Base-by-base conservation (phyloP, 2,888 invertebrate genomes). In the Pelosia muscerda region DNA sequence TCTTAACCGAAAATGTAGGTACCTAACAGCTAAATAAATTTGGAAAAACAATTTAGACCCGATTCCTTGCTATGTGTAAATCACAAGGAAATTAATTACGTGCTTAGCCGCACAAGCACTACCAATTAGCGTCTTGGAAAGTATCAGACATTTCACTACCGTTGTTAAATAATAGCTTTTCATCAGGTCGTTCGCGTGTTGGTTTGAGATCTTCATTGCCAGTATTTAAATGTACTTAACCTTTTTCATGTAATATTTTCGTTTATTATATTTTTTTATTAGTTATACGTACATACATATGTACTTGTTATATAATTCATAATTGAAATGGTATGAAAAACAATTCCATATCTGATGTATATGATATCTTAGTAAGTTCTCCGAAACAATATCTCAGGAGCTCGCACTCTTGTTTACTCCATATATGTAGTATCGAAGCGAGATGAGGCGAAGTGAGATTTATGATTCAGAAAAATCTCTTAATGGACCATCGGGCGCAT, bases 381-480 rank as follows among this genome's bases (percentile, higher is more conserved):
- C 67, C 72, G 74, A 76, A 75, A 81, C 77, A 77, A 80, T 81
- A 81, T 81, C 79, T 81, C 82, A 81, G 82, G 80, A 83, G 82
- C 82, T 76, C 74, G 74, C 78, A 76, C 78, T 79, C 79, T 85
- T 90, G 88, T 91, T 92, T 91, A 90, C 92, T 88, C 86, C 88
- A 88, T 92, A 92, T 91, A 91, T 88, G 83, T 83, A 85, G 89
- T 93, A 93, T 94, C 93, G 92, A 86, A 81, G 84, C 87, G 88
- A 92, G 92, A 92, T 92, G 93, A 92, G 86, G 90, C 91, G 92
- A 94, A 94, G 91, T 91, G 92, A 93, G 94, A 95, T 95, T 94
- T 95, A 95, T 94, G 93, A 89, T 89, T 89, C 91, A 93, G 94
- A 93, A 93, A 93, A 93, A 94, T 94, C 92, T 93, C 92, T 92